Evolutionary conservation across 2,888 invertebrate genomes (phyloP), one percentile per base, ranked within the genome.

Genomic region (Selenia dentaria): DNA sequence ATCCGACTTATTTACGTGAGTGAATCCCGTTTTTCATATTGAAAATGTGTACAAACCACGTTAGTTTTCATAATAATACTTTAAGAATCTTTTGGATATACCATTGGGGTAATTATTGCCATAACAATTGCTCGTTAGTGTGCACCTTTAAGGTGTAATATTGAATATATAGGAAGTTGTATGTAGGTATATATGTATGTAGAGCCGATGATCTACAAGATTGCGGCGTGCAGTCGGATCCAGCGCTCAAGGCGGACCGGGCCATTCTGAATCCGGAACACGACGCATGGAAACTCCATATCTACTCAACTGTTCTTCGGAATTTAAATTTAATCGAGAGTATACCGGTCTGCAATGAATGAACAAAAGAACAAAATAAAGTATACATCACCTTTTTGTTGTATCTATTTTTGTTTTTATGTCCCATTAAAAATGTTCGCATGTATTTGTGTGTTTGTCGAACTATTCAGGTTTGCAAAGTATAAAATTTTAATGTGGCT

Each of bases 201-300:
- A n/a, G n/a, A n/a, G n/a, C n/a, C n/a, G n/a, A n/a, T n/a, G n/a
- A 78, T 83, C 79, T 78, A 84, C 78, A 83, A 78, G 80, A 80
- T 75, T 79, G 79, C 67, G 71, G 71, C 68, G 69, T 70, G 63
- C 71, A 68, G 72, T 74, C 75, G 69, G 70, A 71, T 70, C 72
- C 74, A 70, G 70, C 67, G 69, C 75, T 87, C 88, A 88, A 88
- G 88, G 88, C 82, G 83, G 87, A 88, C 88, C 78, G 77, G 88
- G 57, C 79, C 77, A 80, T 87, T 86, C 74, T 74, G 75, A 71
- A 85, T 83, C 88, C 88, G 88, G 87, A 88, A 88, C 84, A 70
- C 66, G 63, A 65, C 69, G 68, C 71, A 67, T 77, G 79, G 75
- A 76, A 73, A 73, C 67, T 69, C 66, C 70, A 6, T 22, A 22